phyloP scores from a whole-genome alignment of 2,797 vertebrate genomes.

The Xenentodon cancila region DNA sequence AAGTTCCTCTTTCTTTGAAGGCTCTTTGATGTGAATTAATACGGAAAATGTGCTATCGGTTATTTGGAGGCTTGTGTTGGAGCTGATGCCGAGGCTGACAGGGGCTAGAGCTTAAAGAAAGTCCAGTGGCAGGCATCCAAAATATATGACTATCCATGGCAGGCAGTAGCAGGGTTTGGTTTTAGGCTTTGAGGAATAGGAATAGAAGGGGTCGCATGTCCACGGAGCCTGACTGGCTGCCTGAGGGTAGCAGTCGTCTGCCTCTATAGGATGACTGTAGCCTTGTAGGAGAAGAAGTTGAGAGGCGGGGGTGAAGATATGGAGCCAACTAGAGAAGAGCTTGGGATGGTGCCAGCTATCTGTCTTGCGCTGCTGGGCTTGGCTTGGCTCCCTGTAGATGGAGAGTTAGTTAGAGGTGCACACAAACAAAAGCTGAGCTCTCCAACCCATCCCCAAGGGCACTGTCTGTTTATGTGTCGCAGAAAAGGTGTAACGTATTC shows the following conservation, averaged over 20 bases:
- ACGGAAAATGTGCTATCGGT: conserved; percentile 53
- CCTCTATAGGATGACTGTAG: conserved; percentile 62
- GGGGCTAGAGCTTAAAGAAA: conserved; percentile 37
- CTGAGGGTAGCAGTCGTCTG: conserved; percentile 56
- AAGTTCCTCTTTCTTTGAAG: conserved; percentile 62
- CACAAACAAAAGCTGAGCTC: conserved; percentile 78
- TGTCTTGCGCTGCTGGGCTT: conserved; percentile 76
- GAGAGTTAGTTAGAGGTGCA: conserved; percentile 80
- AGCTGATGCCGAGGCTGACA: conserved; percentile 52
- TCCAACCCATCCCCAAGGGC: conserved; percentile 75
- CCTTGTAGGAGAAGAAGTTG: conserved; percentile 59
- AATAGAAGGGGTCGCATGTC: conserved; percentile 40
- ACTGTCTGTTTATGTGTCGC: conserved; percentile 71
- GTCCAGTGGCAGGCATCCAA: conserved; percentile 33
- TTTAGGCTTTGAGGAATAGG: conserved; percentile 38
- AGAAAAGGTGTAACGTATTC: conserved; percentile 72
- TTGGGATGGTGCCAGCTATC: conserved; percentile 77
- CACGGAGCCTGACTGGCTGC: conserved; percentile 52
- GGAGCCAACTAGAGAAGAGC: conserved; percentile 66
- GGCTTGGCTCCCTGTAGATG: conserved; percentile 76
- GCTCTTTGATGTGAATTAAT: conserved; percentile 67
- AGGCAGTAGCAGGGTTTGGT: conserved; percentile 42
- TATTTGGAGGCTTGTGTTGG: conserved; percentile 44
- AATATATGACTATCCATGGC: conserved; percentile 32
- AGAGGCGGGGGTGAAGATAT: conserved; percentile 61